A percentile compares a stretch with the other conserved stretches of the same genome.
These are phyloP conservation scores for Theretra japonica DNA, from an alignment of 2,888 invertebrate genomes.

Conservation along the genomic window DNA sequence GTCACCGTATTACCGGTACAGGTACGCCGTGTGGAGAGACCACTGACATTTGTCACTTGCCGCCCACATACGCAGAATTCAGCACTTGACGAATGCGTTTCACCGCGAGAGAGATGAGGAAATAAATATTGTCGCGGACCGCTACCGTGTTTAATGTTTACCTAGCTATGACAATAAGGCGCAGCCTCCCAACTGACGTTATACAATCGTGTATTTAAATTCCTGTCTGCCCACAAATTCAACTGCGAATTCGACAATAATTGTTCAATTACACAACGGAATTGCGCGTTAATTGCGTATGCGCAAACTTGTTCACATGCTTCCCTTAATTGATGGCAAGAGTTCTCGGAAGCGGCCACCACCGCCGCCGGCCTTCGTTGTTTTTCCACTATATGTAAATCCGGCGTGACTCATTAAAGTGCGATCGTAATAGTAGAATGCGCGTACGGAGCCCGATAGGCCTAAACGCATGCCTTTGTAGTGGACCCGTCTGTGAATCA, in stretches of 20 bases:
- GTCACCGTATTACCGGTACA: constrained; percentile 72
- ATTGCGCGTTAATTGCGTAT: constrained; percentile 37
- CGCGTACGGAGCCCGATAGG: constrained; percentile 45
- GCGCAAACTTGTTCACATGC: constrained; percentile 42
- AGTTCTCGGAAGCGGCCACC: constrained; percentile 53
- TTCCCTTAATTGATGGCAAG: constrained; percentile 49
- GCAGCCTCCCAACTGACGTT: background rate
- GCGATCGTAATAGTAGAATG: constrained; percentile 54
- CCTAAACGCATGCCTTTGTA: constrained; percentile 43
- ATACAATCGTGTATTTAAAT: background rate
- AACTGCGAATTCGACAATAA: constrained; percentile 16
- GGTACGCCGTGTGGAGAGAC: constrained; percentile 53
- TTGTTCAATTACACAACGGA: constrained; percentile 16
- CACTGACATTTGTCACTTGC: constrained; percentile 54
- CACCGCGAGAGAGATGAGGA: constrained; percentile 36
- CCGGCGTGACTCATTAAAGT: constrained; percentile 65
- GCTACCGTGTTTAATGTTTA: background rate
- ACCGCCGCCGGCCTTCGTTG: constrained; percentile 49
- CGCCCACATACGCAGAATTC: constrained; percentile 48
- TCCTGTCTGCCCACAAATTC: background rate
- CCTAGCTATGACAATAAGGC: background rate
- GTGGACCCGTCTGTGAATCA: constrained; percentile 43
- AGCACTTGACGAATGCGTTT: constrained; percentile 55
- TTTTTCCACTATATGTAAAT: constrained; percentile 64
- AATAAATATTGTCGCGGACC: constrained; percentile 14